Conservation (phyloP, 2,113 vertebrate species). For the Trochalopteron elliotii region DNA sequence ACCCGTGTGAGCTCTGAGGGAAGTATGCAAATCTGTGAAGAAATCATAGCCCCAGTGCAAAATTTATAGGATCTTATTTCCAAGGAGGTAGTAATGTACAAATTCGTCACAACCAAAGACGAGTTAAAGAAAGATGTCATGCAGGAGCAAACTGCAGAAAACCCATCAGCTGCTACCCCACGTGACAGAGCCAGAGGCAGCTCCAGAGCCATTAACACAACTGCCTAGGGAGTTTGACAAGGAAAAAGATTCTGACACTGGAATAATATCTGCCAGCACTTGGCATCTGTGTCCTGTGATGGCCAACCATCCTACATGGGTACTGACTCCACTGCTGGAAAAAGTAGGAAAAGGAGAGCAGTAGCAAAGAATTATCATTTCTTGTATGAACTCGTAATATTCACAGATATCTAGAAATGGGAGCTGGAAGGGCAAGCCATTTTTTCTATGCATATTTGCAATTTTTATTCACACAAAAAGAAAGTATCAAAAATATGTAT, state of each 20-base stretch:
- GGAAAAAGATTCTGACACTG: slow-evolving; percentile 40
- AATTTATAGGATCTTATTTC: slow-evolving; percentile 44
- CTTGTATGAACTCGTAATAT: background rate
- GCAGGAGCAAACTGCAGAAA: slow-evolving; percentile 4
- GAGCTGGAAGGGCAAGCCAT: background rate
- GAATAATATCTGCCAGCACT: slow-evolving; percentile 49
- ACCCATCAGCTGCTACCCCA: slow-evolving; percentile 6
- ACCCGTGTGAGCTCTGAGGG: background rate
- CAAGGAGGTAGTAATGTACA: background rate
- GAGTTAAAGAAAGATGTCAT: slow-evolving; percentile 27
- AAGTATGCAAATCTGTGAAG: background rate
- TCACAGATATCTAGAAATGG: background rate
- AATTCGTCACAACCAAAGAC: slow-evolving; percentile 45
- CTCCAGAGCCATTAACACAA: slow-evolving; percentile 45
- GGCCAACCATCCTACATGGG: slow-evolving; percentile 4
- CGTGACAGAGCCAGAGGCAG: slow-evolving; percentile 61
- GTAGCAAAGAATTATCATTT: background rate
- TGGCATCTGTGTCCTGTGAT: slow-evolving; percentile 47
- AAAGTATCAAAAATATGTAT: background rate
- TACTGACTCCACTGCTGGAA: background rate
- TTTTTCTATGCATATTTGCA: background rate
- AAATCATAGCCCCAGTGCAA: slow-evolving; percentile 1
- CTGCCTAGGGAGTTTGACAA: slow-evolving; percentile 45
- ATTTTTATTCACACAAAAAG: background rate
- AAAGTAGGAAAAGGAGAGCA: background rate